Percentiles rank a stretch among this genome's conserved stretches.
phyloP scores from a whole-genome alignment of 2,797 vertebrate species.

The Arvicola amphibius region DNA sequence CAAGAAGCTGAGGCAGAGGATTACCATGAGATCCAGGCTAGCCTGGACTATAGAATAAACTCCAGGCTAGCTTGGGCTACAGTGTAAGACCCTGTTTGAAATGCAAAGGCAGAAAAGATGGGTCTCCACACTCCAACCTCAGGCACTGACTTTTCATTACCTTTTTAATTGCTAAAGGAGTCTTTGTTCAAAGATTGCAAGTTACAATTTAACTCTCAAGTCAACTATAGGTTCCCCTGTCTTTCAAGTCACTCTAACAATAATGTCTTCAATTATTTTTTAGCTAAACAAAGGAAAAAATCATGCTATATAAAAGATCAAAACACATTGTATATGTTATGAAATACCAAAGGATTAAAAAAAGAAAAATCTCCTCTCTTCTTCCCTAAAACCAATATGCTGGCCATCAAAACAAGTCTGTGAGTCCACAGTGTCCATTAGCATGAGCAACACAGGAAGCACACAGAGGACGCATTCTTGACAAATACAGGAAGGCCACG shows the following conservation, averaged over 20 bases:
- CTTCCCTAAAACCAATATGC: neutral
- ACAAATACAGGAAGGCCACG: slow-evolving; percentile 4
- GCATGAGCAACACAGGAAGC: neutral
- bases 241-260: slow-evolving; percentile 63
- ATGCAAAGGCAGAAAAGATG: neutral
- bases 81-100: neutral
- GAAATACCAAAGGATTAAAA: neutral
- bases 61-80: neutral
- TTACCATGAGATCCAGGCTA: neutral
- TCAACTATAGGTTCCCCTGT: slow-evolving; percentile 43
- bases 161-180: neutral
- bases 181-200: slow-evolving; percentile 54
- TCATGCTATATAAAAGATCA: neutral
- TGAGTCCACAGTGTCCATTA: neutral
- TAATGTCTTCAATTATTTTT: slow-evolving; percentile 48
- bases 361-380: slow-evolving; percentile 35
- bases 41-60: neutral
- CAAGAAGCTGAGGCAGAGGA: neutral
- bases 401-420: neutral
- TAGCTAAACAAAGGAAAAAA: slow-evolving; percentile 42
- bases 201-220: slow-evolving; percentile 78
- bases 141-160: neutral
- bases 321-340: neutral
- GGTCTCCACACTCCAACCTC: neutral
- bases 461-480: neutral